Conservation (phyloP, 2,797 vertebrate genomes). For the Ctenopoma kingsleyae region DNA sequence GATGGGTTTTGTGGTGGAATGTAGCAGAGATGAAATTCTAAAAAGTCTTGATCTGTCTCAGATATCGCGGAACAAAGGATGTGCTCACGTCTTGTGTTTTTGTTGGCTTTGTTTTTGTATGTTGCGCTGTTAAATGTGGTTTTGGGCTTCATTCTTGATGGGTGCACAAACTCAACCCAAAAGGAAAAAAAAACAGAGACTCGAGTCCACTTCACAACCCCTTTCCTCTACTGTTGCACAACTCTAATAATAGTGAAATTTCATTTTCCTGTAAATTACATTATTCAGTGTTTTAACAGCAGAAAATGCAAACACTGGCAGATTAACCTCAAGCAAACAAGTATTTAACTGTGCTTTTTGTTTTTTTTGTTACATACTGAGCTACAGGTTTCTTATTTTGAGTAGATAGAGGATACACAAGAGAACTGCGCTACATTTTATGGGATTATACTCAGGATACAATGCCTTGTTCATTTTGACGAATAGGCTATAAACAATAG, state of each 20-base stretch:
- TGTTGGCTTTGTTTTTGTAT: constrained; percentile 43
- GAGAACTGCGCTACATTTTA: neutral
- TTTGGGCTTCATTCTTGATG: constrained; percentile 37
- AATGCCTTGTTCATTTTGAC: neutral
- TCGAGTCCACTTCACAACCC: neutral
- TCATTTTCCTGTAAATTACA: constrained; percentile 12
- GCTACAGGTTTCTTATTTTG: neutral
- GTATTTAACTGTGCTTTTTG: neutral
- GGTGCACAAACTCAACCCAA: neutral
- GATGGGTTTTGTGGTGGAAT: constrained; percentile 62
- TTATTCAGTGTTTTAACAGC: neutral
- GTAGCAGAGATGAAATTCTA: constrained; percentile 43
- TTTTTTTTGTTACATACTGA: neutral
- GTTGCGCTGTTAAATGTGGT: constrained; percentile 45
- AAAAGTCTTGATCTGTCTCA: constrained; percentile 38
- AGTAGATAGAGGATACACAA: neutral
- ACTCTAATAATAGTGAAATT: constrained; percentile 9
- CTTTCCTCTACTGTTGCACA: constrained; percentile 14
- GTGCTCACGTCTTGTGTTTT: constrained; percentile 38
- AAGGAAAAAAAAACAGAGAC: neutral
- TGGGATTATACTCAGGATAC: neutral
- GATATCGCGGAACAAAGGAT: constrained; percentile 53
- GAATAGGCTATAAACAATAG: neutral
- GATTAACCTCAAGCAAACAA: neutral
- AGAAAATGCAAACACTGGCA: constrained; percentile 7